Evolutionary conservation across 2,888 invertebrate species (phyloP).

Genomic region (Tribolium freemani): DNA sequence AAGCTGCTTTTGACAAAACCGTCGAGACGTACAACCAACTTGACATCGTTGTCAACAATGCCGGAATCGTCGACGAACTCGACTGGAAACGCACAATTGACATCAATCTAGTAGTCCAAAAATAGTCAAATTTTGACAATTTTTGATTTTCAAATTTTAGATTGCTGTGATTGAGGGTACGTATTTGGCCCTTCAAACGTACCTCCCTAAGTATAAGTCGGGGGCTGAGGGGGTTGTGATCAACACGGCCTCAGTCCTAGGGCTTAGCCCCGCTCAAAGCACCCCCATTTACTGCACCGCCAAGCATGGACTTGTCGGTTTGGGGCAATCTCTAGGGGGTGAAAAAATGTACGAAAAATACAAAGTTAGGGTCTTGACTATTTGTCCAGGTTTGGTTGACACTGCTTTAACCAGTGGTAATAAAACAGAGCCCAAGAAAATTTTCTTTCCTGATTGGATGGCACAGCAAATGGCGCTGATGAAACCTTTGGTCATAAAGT

Average conservation of each 20-base stretch:
- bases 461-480: not conserved
- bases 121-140: slow-evolving; percentile 17
- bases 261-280: slow-evolving; percentile 40
- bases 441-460: not conserved
- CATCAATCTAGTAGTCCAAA: slow-evolving; percentile 48
- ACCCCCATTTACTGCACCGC: slow-evolving; percentile 48
- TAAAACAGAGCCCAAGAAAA: not conserved
- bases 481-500: not conserved
- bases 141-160: slow-evolving; percentile 35
- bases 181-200: slow-evolving; percentile 49
- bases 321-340: slow-evolving; percentile 44
- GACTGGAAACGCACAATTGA: slow-evolving; percentile 47
- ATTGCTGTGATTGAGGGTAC: slow-evolving; percentile 47
- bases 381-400: slow-evolving; percentile 50
- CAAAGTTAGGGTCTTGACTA: slow-evolving; percentile 47
- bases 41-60: slow-evolving; percentile 53
- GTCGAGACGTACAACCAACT: slow-evolving; percentile 46
- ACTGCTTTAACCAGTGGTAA: slow-evolving; percentile 12
- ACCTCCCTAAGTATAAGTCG: slow-evolving; percentile 52
- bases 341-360: slow-evolving; percentile 42
- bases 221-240: slow-evolving; percentile 53
- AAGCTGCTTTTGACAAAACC: slow-evolving; percentile 50
- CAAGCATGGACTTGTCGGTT: slow-evolving; percentile 52
- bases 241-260: slow-evolving; percentile 53
- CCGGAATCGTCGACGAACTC: slow-evolving; percentile 49